A percentile compares a stretch with the other conserved stretches of the same genome.
Evolutionary conservation across 1,140 invertebrate species (phyloP).

Genomic region (Monochamus saltuarius): DNA sequence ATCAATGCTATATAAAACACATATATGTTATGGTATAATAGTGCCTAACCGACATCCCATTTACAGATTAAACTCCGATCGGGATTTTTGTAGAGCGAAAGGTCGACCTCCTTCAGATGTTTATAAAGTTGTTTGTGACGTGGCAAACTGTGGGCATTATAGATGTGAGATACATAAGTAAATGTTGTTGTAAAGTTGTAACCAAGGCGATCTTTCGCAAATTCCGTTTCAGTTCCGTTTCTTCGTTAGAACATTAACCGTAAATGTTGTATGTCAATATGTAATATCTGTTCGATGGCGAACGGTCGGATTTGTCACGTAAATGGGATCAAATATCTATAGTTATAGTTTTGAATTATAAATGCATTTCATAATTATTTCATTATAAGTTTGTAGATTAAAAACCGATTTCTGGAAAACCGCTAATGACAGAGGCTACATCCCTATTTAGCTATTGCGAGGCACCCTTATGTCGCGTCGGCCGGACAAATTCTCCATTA

Average conservation of each 20-base stretch:
- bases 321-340: slow-evolving; percentile 16
- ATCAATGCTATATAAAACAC: slow-evolving; percentile 3
- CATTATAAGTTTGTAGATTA: slow-evolving; percentile 30
- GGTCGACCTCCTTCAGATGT: slow-evolving; percentile 17
- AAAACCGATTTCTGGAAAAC: slow-evolving; percentile 38
- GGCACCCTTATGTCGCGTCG: too few relatives aligned
- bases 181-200: slow-evolving; percentile 16
- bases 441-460: too few relatives aligned
- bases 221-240: background rate
- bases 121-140: slow-evolving; percentile 22
- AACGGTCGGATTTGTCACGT: slow-evolving; percentile 4
- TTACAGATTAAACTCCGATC: slow-evolving; percentile 2
- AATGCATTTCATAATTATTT: slow-evolving; percentile 39
- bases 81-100: slow-evolving; percentile 1
- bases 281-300: slow-evolving; percentile 2
- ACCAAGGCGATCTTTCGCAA: slow-evolving; percentile 21
- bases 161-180: slow-evolving; percentile 20
- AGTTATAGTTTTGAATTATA: slow-evolving; percentile 42
- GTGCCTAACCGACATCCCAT: slow-evolving; percentile 17
- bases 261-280: slow-evolving; percentile 1
- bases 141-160: slow-evolving; percentile 30
- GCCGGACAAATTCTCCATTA: too few relatives aligned
- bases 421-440: slow-evolving; percentile 20
- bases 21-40: slow-evolving; percentile 4
- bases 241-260: too few relatives aligned